These are phyloP conservation scores for Sebastes cheni DNA, from an alignment of 2,797 vertebrate genomes.

Conservation along the genomic window DNA sequence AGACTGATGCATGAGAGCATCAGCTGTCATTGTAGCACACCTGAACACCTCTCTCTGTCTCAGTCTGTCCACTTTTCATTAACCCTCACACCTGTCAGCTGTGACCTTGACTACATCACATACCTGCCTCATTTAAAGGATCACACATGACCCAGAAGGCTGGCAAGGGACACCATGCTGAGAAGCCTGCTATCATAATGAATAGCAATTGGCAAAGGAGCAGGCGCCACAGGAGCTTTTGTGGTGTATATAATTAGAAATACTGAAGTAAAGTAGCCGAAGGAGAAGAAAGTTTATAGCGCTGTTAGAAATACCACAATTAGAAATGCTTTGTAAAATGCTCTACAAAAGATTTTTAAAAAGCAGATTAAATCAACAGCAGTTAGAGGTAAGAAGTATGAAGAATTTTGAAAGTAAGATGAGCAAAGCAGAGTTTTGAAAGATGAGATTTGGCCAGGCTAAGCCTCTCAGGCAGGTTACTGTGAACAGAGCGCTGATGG, in stretches of 20 bases:
- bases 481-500: background rate
- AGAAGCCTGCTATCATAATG: conserved; percentile 6
- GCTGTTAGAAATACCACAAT: background rate
- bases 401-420: background rate
- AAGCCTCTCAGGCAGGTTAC: conserved; percentile 6
- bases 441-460: conserved; percentile 8
- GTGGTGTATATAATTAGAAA: conserved; percentile 16
- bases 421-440: background rate
- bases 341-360: background rate
- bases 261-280: background rate
- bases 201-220: conserved; percentile 16
- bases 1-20: background rate
- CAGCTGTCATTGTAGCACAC: background rate
- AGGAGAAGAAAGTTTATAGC: background rate
- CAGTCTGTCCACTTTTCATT: conserved; percentile 31
- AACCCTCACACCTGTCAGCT: conserved; percentile 35
- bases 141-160: background rate
- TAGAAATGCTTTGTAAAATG: background rate
- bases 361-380: background rate
- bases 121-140: conserved; percentile 1
- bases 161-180: conserved; percentile 3
- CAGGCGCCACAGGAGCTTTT: background rate
- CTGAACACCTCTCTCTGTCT: conserved; percentile 1
- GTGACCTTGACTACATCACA: conserved; percentile 24
- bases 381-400: background rate